Evolutionary conservation across 2,113 vertebrate genomes (phyloP), one percentile per base, ranked within the genome.

Genomic region (Tragelaphus scriptus): DNA sequence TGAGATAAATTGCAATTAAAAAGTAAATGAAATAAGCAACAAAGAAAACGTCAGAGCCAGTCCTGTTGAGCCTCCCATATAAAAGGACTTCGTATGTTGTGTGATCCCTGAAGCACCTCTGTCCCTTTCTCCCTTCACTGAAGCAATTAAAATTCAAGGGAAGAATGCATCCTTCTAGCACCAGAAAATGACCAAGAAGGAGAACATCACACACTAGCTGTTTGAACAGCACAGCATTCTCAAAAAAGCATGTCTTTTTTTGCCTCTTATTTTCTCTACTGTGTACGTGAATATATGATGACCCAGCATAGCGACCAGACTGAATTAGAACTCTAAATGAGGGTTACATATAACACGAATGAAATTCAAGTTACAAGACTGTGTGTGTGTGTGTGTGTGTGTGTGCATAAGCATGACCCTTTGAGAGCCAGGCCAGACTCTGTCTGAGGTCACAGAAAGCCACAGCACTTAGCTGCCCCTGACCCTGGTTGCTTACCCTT

Each of bases 21-120:
- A 0, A 23, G 3, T n/a, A 55, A 80, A n/a, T 71, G 12, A 75
- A 75, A 75, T 75, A 84, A 32, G 26, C 59, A 92, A 87, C 11
- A 15, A 7, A 80, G 23, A 95, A 58, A 86, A 58, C 19, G 0
- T 47, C 47, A 44, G 7, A 87, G 14, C 1, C 10, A 30, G 3
- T 47, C 11, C 5, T 47, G 23, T 1, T 59, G 14, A 55, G 6
- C 2, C 30, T 6, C 21, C 9, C 9, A 30, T 12, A 9, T 2
- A 9, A 16, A 47, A 71, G 30, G 19, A 1, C 11, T 51, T 58
- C 15, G 36, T 8, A 40, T 4, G 19, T 10, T 23, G 2, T 32
- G 26, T 21, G 21, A 40, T 25, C 6, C 17, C 40, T 6, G 1
- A 2, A 40, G 1, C 6, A 32, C 0, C 5, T 28, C 15, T 11